These are phyloP conservation scores for Psix sp. DNA, from an alignment of 1,140 invertebrate species.

Conservation along the genomic window DNA sequence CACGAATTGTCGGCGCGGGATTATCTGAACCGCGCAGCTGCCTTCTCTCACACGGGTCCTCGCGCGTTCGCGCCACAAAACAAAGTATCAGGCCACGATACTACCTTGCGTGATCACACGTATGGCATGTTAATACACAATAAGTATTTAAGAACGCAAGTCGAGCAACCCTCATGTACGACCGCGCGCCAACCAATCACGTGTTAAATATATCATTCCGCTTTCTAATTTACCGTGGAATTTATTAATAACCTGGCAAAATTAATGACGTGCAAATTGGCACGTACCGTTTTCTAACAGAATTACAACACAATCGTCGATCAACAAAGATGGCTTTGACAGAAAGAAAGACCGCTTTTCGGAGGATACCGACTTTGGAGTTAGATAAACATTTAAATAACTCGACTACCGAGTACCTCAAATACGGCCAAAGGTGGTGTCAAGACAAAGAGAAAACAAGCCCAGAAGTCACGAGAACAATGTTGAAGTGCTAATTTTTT, in stretches of 20 bases:
- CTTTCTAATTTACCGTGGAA: constrained; percentile 36
- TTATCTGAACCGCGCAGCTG: constrained; percentile 71
- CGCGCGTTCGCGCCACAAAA: constrained; percentile 39
- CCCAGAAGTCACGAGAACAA: constrained; percentile 55
- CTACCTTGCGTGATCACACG: constrained; percentile 70
- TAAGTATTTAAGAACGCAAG: constrained; percentile 70
- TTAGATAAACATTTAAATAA: constrained; percentile 54
- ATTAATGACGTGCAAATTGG: constrained; percentile 43
- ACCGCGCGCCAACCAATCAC: constrained; percentile 32
- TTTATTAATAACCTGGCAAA: constrained; percentile 37
- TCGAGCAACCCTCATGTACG: constrained; percentile 49
- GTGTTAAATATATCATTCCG: constrained; percentile 38
- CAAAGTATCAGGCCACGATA: constrained; percentile 66
- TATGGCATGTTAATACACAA: constrained; percentile 73
- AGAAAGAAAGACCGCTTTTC: constrained; percentile 7
- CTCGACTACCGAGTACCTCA: constrained; percentile 62
- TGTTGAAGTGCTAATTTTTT: constrained; percentile 66
- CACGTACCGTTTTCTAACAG: not conserved
- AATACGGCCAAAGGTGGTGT: constrained; percentile 39
- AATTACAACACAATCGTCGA: constrained; percentile 21
- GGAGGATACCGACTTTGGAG: constrained; percentile 25
- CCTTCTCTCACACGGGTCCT: constrained; percentile 71
- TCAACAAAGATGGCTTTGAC: constrained; percentile 18
- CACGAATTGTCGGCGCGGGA: constrained; percentile 53
- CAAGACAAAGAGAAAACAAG: constrained; percentile 32